Conservation (phyloP, 2,113 vertebrate genomes). For the Zapornia atra region DNA sequence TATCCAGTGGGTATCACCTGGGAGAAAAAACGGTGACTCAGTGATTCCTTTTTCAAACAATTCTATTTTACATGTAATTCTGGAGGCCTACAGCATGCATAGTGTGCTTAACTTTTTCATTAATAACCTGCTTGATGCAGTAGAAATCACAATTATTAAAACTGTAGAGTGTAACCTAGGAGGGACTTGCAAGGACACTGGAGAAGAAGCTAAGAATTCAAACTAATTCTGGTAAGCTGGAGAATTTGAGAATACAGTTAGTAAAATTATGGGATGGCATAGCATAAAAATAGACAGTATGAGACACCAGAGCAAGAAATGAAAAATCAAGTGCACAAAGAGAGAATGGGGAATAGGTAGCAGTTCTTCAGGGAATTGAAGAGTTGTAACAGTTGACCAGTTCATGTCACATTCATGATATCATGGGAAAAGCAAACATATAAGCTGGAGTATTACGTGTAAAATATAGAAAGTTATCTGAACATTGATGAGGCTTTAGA, state of each 20-base stretch:
- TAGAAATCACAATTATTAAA: background rate
- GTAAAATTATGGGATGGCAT: background rate
- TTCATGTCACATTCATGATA: background rate
- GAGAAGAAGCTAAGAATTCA: background rate
- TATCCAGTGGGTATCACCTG: background rate
- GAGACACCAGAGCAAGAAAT: background rate
- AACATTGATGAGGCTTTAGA: background rate
- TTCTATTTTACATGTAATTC: background rate
- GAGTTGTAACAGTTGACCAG: background rate
- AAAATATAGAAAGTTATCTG: background rate
- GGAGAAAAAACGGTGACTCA: background rate
- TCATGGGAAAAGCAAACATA: background rate
- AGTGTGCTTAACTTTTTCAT: background rate
- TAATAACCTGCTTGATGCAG: background rate
- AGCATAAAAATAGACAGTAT: background rate
- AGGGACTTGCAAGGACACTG: background rate
- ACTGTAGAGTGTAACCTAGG: background rate
- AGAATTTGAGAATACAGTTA: background rate
- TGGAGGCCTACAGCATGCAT: background rate
- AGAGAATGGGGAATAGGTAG: background rate
- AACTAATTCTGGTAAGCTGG: background rate
- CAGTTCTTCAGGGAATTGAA: background rate
- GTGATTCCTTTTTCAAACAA: background rate
- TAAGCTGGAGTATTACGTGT: background rate
- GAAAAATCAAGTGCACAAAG: background rate